Evolutionary conservation across 2,888 invertebrate species (phyloP), one percentile per base, ranked within the genome.

Genomic region (Bugula neritina): DNA sequence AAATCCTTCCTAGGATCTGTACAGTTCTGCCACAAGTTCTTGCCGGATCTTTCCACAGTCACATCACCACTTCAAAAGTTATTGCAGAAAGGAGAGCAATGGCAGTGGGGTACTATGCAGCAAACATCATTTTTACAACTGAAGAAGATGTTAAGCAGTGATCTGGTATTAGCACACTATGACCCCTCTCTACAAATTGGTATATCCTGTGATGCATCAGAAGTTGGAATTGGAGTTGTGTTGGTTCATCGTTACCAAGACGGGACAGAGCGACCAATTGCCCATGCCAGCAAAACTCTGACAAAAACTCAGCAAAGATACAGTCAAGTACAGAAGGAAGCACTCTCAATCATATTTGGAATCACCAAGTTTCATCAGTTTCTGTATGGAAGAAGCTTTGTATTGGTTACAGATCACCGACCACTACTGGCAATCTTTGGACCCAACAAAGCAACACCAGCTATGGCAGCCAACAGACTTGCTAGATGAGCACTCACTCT

Each of bases 171-270:
- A 5, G 73, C 72, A 21, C 73, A 74, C 35, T 74, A 74, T 55
- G 69, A 74, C 43, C 63, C 73, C 21, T 2, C 71, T n/a, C n/a
- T 70, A 17, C 54, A 70, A 2, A 27, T 74, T 5, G 73, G 73
- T 21, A 69, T 74, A 23, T 71, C 75, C 23, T 75, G 75, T 29
- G 73, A 75, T 71, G 75, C 75, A 35, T 75, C 75, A 29, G 43
- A 73, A 1, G 75, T 75, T 70, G 74, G 72, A 43, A 23, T 75
- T 25, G 74, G 75, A 54, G 73, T 70, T 13, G 73, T 75, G 3
- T 54, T 75, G 57, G 71, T 74, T 69, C 74, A 75, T 43, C n/a
- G n/a, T n/a, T n/a, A n/a, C n/a, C n/a, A n/a, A n/a, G n/a, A n/a
- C n/a, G n/a, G n/a, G n/a, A n/a, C n/a, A n/a, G n/a, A n/a, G n/a